These are phyloP conservation scores for Melipona quadrifasciata DNA, from an alignment of 1,140 invertebrate genomes.

Conservation along the genomic window DNA sequence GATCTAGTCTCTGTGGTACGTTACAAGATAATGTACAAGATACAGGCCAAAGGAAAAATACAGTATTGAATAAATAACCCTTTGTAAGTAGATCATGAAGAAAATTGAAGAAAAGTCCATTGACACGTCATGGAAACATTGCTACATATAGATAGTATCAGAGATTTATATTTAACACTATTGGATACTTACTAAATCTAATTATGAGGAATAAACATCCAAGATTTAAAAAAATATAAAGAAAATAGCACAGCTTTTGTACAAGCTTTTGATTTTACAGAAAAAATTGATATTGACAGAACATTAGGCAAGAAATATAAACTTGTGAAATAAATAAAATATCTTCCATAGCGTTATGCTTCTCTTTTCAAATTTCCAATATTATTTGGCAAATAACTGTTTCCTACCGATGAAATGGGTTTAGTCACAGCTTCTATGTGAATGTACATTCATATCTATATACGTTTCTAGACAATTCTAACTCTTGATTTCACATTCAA, in stretches of 20 bases:
- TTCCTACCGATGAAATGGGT: conserved; percentile 4
- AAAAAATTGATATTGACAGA: too few relatives aligned
- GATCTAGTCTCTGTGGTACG: not conserved
- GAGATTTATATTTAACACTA: not conserved
- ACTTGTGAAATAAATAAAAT: too few relatives aligned
- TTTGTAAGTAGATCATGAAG: not conserved
- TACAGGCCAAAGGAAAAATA: conserved; percentile 8
- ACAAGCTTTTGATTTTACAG: too few relatives aligned
- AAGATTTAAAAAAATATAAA: too few relatives aligned
- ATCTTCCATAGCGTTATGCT: not conserved
- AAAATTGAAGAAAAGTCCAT: not conserved
- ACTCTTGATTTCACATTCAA: conserved; percentile 23
- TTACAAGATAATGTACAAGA: not conserved
- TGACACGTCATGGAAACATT: not conserved
- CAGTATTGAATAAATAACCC: not conserved
- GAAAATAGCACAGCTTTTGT: too few relatives aligned
- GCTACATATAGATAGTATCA: not conserved
- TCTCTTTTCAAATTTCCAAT: not conserved
- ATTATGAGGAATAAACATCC: not conserved
- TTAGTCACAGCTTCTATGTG: not conserved
- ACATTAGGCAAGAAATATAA: too few relatives aligned
- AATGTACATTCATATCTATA: not conserved
- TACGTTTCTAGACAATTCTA: conserved; percentile 8
- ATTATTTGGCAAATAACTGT: not conserved
- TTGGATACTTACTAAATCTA: not conserved